Base-by-base conservation (phyloP, 2,113 vertebrate species). In the Takifugu bimaculatus region DNA sequence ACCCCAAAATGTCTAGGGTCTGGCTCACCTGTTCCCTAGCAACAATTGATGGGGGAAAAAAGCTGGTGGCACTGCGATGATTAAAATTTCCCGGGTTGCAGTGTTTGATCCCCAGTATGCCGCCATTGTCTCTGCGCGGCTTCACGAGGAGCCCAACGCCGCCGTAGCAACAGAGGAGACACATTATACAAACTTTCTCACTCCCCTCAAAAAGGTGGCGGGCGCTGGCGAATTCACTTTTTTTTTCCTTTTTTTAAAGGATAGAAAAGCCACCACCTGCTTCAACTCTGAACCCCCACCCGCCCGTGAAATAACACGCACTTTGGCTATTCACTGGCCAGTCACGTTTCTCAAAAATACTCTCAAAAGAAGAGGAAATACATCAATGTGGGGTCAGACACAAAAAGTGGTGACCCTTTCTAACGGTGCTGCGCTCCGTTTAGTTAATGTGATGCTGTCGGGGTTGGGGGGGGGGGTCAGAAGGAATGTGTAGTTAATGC, bases 401-500 rank as follows among this genome's bases (percentile, higher is more conserved):
- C 65, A 64, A 69, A 78, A 61, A 68, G 64, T 29, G 25, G 50
- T 55, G 57, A 42, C 71, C 65, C 70, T 77, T 70, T 64, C 52
- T 35, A 69, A 72, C 57, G 72, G 55, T 26, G 26, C 25, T 29
- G 28, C 0, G 39, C 75, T 77, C 47, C 25, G 71, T 87, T 86
- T 85, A 85, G 84, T 80, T 77, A 64, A 87, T 80, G 63, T 72
- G 70, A 68, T 56, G 47, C 66, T 62, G 50, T 65, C 56, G 53
- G 54, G 68, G n/a, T n/a, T n/a, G 44, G 45, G 62, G 60, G 63
- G 66, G 70, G 42, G 64, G 64, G 68, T 83, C 54, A 47, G 74
- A 77, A 86, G 78, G 83, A 90, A 89, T 88, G 85, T 78, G 66
- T 74, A 77, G 74, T 85, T 85, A 88, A 87, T 85, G 81, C 71